Percentiles rank a stretch among this genome's conserved stretches.
Evolutionary conservation across 2,797 vertebrate genomes (phyloP).

Genomic region (Otolemur crassicaudatus): DNA sequence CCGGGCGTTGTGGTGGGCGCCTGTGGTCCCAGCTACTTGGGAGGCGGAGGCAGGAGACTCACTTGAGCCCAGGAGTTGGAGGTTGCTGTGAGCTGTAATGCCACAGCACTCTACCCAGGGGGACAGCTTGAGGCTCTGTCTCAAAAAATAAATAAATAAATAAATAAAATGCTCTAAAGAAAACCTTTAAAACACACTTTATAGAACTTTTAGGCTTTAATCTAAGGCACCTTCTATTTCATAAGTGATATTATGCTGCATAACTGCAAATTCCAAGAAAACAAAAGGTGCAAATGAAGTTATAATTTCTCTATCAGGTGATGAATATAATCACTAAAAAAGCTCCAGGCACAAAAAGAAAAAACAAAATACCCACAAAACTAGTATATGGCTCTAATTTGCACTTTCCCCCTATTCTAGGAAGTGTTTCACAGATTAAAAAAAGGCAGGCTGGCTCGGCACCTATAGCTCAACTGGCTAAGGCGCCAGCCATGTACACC

Average conservation of each 20-base stretch:
- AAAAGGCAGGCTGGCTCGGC: no score
- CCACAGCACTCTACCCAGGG: no score
- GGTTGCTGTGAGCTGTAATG: no score
- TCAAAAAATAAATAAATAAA: no score
- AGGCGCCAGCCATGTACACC: no score
- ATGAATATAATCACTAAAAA: constrained; percentile 20
- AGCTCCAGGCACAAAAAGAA: constrained; percentile 12
- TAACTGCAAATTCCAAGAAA: neutral
- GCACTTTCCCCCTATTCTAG: neutral
- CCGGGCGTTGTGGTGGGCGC: no score
- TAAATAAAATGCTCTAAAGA: no score
- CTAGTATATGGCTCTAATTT: neutral
- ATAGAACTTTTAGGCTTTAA: neutral
- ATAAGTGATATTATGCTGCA: neutral
- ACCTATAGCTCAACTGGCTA: no score
- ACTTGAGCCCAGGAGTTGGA: no score
- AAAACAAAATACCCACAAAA: neutral
- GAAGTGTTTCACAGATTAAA: neutral
- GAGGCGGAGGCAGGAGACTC: no score
- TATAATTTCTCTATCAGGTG: neutral
- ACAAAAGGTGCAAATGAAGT: constrained; percentile 34
- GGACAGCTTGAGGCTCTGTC: no score
- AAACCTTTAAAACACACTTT: constrained; percentile 2
- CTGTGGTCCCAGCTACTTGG: no score
- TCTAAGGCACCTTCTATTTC: neutral